Conservation (phyloP, 2,888 invertebrate species). For the Coelopa pilipes region DNA sequence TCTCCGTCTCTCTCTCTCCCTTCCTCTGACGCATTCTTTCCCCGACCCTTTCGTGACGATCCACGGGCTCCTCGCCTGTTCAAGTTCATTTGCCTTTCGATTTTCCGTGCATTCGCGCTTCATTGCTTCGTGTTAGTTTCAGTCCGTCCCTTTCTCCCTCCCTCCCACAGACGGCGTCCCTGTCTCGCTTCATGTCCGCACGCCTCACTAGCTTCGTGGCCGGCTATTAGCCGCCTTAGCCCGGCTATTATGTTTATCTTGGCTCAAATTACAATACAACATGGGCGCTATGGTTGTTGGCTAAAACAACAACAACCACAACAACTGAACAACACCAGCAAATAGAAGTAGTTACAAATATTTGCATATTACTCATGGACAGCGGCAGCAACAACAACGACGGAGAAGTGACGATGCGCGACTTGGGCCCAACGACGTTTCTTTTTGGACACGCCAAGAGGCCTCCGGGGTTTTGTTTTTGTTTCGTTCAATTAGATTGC, state of each 20-base stretch:
- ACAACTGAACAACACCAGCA: not conserved
- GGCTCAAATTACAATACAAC: constrained; percentile 16
- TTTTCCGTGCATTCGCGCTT: constrained; percentile 17
- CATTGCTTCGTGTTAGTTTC: constrained; percentile 5
- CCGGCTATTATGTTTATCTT: constrained; percentile 18
- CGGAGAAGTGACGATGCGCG: not conserved
- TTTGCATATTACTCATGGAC: constrained; percentile 15
- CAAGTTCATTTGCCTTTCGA: constrained; percentile 17
- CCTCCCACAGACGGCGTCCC: not conserved
- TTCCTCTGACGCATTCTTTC: not conserved
- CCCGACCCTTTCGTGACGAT: not conserved
- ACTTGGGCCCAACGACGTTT: not conserved
- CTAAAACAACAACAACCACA: constrained; percentile 5
- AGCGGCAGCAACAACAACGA: not conserved
- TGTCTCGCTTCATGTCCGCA: not conserved
- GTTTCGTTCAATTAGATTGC: no score
- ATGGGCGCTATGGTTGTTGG: not conserved
- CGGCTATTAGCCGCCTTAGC: constrained; percentile 5
- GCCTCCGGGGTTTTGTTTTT: constrained; percentile 5
- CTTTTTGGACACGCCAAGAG: constrained; percentile 36
- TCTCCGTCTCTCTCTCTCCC: not conserved
- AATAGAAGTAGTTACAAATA: constrained; percentile 11
- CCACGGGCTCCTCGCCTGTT: constrained; percentile 4
- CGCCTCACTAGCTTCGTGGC: not conserved
- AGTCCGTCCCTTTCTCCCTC: not conserved